Percentiles rank a stretch among this genome's conserved stretches.
phyloP scores from a whole-genome alignment of 2,888 invertebrate species.

The Pristionchus fissidentatus region DNA sequence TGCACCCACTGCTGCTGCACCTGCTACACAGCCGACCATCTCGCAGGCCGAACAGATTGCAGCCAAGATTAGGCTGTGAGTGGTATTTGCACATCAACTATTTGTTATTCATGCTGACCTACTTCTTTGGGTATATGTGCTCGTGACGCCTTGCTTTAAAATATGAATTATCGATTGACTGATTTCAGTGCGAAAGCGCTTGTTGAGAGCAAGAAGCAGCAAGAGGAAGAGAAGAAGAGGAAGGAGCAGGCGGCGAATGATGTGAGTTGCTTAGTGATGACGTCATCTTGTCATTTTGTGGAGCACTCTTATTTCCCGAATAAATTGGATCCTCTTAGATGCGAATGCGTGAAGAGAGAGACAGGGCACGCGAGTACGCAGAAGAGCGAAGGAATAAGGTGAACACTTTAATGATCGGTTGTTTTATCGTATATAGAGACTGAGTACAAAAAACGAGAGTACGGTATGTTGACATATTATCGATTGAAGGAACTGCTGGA shows the following conservation, averaged over 20 bases:
- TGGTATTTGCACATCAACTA: neutral
- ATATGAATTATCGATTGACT: neutral
- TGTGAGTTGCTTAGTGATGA: too few species aligned
- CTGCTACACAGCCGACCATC: neutral
- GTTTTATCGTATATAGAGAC: neutral
- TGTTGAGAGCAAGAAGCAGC: constrained; percentile 54
- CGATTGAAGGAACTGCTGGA: constrained; percentile 50
- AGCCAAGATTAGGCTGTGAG: constrained; percentile 47
- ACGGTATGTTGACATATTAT: neutral
- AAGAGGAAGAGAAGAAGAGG: constrained; percentile 55
- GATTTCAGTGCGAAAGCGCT: constrained; percentile 55
- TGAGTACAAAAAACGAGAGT: neutral
- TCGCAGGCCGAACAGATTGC: constrained; percentile 45
- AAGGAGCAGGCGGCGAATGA: constrained; percentile 53
- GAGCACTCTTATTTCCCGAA: too few species aligned
- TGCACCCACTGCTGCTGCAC: constrained; percentile 15
- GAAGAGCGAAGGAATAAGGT: constrained; percentile 58
- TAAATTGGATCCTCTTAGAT: too few species aligned
- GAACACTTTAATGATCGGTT: too few species aligned
- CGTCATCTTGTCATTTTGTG: too few species aligned
- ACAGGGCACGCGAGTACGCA: constrained; percentile 49
- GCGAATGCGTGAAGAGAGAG: constrained; percentile 1
- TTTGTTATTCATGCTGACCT: neutral
- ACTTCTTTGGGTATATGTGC: neutral
- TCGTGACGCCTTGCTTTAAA: neutral